Evolutionary conservation across 2,113 vertebrate genomes (phyloP).

Genomic region (Athene cunicularia): DNA sequence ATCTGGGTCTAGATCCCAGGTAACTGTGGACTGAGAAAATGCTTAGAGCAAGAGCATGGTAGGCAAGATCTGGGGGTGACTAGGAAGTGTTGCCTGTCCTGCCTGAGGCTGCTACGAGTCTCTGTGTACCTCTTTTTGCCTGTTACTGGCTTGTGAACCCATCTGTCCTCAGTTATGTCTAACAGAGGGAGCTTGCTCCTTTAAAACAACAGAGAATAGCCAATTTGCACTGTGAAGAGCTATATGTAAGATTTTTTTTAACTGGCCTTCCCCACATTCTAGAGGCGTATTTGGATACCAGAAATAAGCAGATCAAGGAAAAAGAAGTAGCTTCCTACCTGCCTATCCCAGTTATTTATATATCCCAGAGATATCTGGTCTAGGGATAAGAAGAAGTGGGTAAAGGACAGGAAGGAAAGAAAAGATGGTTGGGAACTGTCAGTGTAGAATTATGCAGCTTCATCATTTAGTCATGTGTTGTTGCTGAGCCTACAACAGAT

Average conservation of each 20-base stretch:
- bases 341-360: background rate
- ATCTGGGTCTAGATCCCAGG: background rate
- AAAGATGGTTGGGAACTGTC: background rate
- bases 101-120: background rate
- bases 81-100: background rate
- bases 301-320: background rate
- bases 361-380: background rate
- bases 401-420: background rate
- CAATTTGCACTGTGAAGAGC: background rate
- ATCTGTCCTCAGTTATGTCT: background rate
- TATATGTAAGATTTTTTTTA: background rate
- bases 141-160: background rate
- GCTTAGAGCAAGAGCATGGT: background rate
- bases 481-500: background rate
- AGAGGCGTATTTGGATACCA: background rate
- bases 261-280: background rate
- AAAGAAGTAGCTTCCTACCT: background rate
- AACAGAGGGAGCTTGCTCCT: background rate
- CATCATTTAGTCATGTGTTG: fast-evolving
- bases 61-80: background rate
- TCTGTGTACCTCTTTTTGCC: background rate
- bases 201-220: background rate
- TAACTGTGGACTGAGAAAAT: background rate
- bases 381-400: background rate
- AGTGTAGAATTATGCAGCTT: background rate